A percentile compares a stretch with the other conserved stretches of the same genome.
Conservation (phyloP, 2,888 invertebrate genomes). For the Philhelius pedissequus region DNA sequence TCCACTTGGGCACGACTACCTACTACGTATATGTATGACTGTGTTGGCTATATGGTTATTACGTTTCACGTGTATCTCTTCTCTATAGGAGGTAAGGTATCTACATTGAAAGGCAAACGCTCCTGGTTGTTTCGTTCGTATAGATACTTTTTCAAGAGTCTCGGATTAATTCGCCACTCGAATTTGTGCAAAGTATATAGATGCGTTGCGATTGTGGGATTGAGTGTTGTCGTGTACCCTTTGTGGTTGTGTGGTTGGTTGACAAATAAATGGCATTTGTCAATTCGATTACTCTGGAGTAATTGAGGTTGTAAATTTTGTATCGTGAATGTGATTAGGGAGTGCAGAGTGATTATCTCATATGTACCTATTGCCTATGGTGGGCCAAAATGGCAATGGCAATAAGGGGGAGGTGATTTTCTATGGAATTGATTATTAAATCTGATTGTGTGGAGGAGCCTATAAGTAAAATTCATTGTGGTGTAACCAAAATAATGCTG, state of each 20-base stretch:
- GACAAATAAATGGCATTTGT: conserved; percentile 68
- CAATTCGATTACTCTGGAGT: conserved; percentile 65
- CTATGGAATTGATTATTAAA: conserved; percentile 9
- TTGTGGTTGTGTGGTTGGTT: conserved; percentile 58
- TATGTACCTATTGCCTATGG: background rate
- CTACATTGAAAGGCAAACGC: background rate
- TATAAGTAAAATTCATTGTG: background rate
- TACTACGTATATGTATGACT: background rate
- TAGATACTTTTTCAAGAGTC: conserved; percentile 14
- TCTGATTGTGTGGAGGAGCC: background rate
- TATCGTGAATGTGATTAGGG: conserved; percentile 41
- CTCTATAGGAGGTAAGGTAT: background rate
- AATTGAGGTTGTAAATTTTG: conserved; percentile 66
- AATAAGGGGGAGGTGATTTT: background rate
- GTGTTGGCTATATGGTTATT: conserved; percentile 18
- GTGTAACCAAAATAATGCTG: background rate
- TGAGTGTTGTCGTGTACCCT: conserved; percentile 24
- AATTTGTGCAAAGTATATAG: background rate
- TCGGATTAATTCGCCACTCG: conserved; percentile 45
- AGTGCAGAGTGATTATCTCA: conserved; percentile 12
- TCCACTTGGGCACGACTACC: background rate
- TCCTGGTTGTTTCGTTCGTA: background rate
- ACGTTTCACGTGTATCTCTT: conserved; percentile 15
- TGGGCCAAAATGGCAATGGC: background rate
- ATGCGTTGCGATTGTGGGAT: conserved; percentile 33